phyloP scores from a whole-genome alignment of 2,888 invertebrate species.

The Formica aserva region DNA sequence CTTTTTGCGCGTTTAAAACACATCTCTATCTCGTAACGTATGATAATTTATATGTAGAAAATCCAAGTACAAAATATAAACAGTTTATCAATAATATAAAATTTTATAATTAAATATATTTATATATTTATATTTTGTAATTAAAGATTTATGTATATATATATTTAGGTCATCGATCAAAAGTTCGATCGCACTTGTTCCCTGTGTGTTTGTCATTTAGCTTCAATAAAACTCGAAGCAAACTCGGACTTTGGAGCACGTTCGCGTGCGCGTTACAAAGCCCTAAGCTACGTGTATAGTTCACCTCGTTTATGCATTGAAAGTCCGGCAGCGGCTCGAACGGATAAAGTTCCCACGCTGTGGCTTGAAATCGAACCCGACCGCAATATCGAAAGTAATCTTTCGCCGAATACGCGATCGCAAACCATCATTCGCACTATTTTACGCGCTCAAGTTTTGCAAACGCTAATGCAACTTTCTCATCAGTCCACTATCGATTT shows the following conservation, averaged over 20 bases:
- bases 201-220: conserved; percentile 18
- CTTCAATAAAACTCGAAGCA: conserved; percentile 50
- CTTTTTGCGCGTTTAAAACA: background rate
- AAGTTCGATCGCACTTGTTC: conserved; percentile 23
- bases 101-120: background rate
- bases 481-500: conserved; percentile 1
- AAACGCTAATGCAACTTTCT: background rate
- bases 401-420: conserved; percentile 1
- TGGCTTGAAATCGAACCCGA: conserved; percentile 50
- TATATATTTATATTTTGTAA: background rate
- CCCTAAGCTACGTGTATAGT: conserved; percentile 44
- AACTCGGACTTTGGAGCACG: conserved; percentile 44
- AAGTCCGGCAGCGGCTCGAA: conserved; percentile 49
- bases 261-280: conserved; percentile 30
- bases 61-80: background rate
- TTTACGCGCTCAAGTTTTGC: conserved; percentile 19
- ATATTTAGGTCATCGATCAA: conserved; percentile 15
- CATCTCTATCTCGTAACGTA: background rate
- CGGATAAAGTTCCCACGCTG: conserved; percentile 43
- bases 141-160: background rate
- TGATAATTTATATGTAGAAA: background rate
- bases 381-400: conserved; percentile 51
- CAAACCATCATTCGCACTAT: background rate
- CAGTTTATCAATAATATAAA: background rate
- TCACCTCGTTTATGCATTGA: conserved; percentile 50